Evolutionary conservation across 2,797 vertebrate genomes (phyloP), one percentile per base, ranked within the genome.

Genomic region (Amblyopsis hoosieri): DNA sequence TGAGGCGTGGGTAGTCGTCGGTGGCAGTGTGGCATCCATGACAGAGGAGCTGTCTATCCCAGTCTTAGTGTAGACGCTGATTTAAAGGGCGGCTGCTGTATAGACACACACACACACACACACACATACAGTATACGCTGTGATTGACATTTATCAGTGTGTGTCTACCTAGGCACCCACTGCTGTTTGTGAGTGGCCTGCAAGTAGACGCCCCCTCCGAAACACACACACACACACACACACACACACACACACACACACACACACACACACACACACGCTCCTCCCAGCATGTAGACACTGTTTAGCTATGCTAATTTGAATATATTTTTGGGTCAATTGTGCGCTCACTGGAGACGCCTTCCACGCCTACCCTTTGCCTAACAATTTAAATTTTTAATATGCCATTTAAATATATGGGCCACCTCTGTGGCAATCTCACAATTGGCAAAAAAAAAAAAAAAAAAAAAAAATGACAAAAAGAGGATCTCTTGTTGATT

Each of bases 301-400:
- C 88, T 89, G 85, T 90, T 93, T 90, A 91, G 87, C 78, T 83
- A 81, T 88, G 86, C 82, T 93, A 90, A 92, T 93, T 91, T 90
- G 86, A 92, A 92, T 92, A 90, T 92, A 91, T 91, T 90, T 93
- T 91, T 91, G 90, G 91, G 90, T 92, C 90, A 89, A 85, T 80
- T 84, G 85, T 77, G 81, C 12, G 64, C 85, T 89, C 81, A 74
- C 85, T 77, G 88, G 87, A 90, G 89, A 91, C 82, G 62, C 69
- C 80, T 85, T 91, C 83, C 83, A 87, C 79, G 85, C 85, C 85
- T 87, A 87, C 82, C 85, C 86, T 90, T 88, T 84, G 80, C 90
- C 13, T 86, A 93, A 90, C 87, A 90, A 92, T 92, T 91, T 89
- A 82, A 89, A 92, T 91, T 87, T 91, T 92, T 92, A 90, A 93